Base-by-base conservation (phyloP, 2,113 vertebrate genomes). In the Brachyhypopomus occidentalis region DNA sequence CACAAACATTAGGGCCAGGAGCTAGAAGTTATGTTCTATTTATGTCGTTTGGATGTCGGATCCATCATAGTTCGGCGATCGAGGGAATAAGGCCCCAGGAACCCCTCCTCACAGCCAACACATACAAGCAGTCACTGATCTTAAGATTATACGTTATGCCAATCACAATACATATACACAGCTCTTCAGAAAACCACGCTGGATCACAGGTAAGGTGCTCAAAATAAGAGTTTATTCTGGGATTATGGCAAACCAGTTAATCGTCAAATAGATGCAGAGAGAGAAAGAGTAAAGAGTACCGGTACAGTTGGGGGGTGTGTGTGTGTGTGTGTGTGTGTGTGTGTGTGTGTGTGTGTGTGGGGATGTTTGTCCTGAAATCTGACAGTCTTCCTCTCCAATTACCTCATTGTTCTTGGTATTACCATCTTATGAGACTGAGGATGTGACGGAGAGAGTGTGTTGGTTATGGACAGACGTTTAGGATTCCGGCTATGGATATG, bases 201-300 rank as follows among this genome's bases (percentile, higher is more conserved):
- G 62, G 20, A 23, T 25, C 55, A 38, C 67, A 4, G 45, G 27
- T 27, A 74, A 27, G 22, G 14, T 45, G 66, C 69, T 25, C 27
- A 72, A 81, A 78, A 85, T 78, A 83, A 82, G 86, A 82, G 79
- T 86, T 80, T 86, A 60, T 25, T 76, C 81, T 79, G 75, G 41
- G 36, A 27, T 9, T 59, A 19, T 66, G 22, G 87, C 71, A 78
- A 79, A 84, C 62, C 80, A 36, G 85, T 30, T 86, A 88, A 88
- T 90, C 83, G 75, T 62, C 82, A 41, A 16, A n/a, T n/a, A n/a
- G n/a, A n/a, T n/a, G n/a, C n/a, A 48, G 41, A 48, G 41, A 38
- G 36, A 38, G 41, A 5, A 48, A 48, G 30, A 36, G 19, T 20
- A 38, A 6, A 67, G 41, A 22, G 66, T 11, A 41, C 41, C n/a